Evolutionary conservation across 2,113 vertebrate genomes (phyloP).

Genomic region (Tupaia chinensis): DNA sequence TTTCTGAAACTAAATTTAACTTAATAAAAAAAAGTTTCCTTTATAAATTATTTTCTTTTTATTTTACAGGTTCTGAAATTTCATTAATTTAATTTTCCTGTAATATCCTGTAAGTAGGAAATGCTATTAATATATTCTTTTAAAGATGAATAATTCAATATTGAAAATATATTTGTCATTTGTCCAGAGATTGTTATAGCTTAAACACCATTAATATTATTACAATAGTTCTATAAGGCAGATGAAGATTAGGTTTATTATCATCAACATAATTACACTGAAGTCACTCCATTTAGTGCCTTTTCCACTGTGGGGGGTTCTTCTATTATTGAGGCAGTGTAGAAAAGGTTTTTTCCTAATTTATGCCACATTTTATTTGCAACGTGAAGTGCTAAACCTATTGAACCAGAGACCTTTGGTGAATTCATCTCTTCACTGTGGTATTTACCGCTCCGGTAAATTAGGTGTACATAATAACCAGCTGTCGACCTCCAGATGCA

Average conservation of each 20-base stretch:
- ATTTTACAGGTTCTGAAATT: not conserved
- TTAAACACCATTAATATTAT: conserved; percentile 72
- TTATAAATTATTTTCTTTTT: not conserved
- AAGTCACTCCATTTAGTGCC: conserved; percentile 61
- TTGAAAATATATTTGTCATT: conserved; percentile 55
- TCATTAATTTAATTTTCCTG: not conserved
- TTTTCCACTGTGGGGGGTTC: conserved; percentile 51
- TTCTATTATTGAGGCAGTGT: conserved; percentile 52
- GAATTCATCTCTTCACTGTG: conserved; percentile 80
- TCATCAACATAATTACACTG: conserved; percentile 74
- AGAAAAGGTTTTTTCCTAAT: conserved; percentile 72
- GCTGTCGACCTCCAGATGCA: conserved; percentile 87
- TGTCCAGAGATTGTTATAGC: conserved; percentile 57
- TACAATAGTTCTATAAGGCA: conserved; percentile 73
- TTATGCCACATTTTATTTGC: conserved; percentile 84
- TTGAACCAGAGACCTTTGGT: conserved; percentile 84
- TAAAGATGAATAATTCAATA: conserved; percentile 6
- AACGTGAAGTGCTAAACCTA: conserved; percentile 81
- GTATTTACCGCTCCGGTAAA: conserved; percentile 87
- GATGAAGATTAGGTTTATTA: conserved; percentile 48
- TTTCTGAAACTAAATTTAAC: not conserved
- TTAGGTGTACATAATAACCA: conserved; percentile 89
- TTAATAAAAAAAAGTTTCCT: not conserved
- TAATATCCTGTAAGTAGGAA: not conserved
- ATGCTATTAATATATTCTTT: conserved; percentile 52